These are phyloP conservation scores for Thaumatotibia leucotreta DNA, from an alignment of 1,140 invertebrate genomes.

Conservation along the genomic window DNA sequence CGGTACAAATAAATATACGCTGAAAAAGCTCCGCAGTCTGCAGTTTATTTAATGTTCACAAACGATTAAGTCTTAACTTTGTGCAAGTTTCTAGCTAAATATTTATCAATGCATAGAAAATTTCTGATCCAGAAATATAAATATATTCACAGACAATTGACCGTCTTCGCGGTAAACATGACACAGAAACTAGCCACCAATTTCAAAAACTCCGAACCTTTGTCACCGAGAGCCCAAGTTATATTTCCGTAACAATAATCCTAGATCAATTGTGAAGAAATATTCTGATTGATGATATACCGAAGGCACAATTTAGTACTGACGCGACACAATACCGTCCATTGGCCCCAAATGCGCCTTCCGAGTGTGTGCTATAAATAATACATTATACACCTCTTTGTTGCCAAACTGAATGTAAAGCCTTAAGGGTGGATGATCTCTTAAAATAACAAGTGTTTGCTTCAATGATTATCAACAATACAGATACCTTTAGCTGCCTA, in stretches of 20 bases:
- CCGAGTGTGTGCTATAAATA: slow-evolving; percentile 73
- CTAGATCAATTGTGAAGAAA: slow-evolving; percentile 49
- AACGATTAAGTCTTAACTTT: too few species aligned
- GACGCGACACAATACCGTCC: slow-evolving; percentile 38
- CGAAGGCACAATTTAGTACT: slow-evolving; percentile 36
- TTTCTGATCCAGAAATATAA: not conserved
- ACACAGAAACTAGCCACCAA: slow-evolving; percentile 5
- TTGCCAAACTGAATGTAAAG: slow-evolving; percentile 57
- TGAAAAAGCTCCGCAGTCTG: too few species aligned
- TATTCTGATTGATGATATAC: slow-evolving; percentile 57
- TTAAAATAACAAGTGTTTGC: slow-evolving; percentile 77
- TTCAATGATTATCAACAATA: slow-evolving; percentile 75
- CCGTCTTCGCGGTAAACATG: not conserved
- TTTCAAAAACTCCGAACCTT: slow-evolving; percentile 1
- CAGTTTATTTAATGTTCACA: too few species aligned
- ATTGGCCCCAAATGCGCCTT: slow-evolving; percentile 59
- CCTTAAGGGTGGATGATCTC: slow-evolving; percentile 74
- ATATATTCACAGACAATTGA: slow-evolving; percentile 3
- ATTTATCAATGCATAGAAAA: not conserved
- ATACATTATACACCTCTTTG: slow-evolving; percentile 71
- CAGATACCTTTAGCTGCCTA: slow-evolving; percentile 69
- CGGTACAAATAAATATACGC: not conserved
- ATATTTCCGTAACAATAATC: slow-evolving; percentile 32
- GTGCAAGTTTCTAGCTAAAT: too few species aligned
- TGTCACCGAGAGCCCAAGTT: slow-evolving; percentile 7